A percentile compares a stretch with the other conserved stretches of the same genome.
Evolutionary conservation across 1,140 invertebrate species (phyloP).

Genomic region (Tetragnatha versicolor): DNA sequence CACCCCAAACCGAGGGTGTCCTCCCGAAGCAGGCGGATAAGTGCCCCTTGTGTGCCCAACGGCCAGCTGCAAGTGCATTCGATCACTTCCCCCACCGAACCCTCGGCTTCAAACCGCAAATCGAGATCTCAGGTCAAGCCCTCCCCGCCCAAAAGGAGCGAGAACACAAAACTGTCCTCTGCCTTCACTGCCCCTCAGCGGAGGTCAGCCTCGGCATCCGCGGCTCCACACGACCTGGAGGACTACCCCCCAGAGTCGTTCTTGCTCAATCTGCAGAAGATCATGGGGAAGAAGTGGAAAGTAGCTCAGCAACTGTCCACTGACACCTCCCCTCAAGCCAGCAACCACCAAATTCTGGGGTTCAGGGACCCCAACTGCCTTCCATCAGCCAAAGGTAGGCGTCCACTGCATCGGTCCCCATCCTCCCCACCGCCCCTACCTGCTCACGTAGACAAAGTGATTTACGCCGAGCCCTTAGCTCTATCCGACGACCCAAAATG

Average conservation of each 20-base stretch:
- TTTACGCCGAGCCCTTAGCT: constrained; percentile 11
- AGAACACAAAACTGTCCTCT: constrained; percentile 69
- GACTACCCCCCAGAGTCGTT: constrained; percentile 78
- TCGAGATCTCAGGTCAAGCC: constrained; percentile 57
- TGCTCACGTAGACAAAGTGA: constrained; percentile 23
- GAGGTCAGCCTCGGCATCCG: constrained; percentile 45
- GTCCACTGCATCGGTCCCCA: constrained; percentile 37
- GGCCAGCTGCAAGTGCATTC: constrained; percentile 67
- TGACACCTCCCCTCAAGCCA: constrained; percentile 77
- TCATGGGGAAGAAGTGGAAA: constrained; percentile 94
- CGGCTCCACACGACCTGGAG: constrained; percentile 38
- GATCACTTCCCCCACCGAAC: constrained; percentile 20
- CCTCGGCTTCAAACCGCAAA: constrained; percentile 13
- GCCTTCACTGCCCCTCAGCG: constrained; percentile 47
- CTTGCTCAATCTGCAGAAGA: constrained; percentile 83
- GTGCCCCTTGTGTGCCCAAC: constrained; percentile 62
- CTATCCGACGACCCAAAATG: neutral
- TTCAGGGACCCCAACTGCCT: constrained; percentile 70
- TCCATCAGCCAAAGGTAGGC: constrained; percentile 24
- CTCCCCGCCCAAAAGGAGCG: constrained; percentile 62
- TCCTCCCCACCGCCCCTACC: constrained; percentile 72
- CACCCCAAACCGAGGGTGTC: neutral
- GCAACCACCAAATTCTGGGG: constrained; percentile 87
- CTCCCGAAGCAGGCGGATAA: constrained; percentile 9
- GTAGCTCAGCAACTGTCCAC: constrained; percentile 84